Base-by-base conservation (phyloP, 2,113 vertebrate species). In the Oophaga pumilio region DNA sequence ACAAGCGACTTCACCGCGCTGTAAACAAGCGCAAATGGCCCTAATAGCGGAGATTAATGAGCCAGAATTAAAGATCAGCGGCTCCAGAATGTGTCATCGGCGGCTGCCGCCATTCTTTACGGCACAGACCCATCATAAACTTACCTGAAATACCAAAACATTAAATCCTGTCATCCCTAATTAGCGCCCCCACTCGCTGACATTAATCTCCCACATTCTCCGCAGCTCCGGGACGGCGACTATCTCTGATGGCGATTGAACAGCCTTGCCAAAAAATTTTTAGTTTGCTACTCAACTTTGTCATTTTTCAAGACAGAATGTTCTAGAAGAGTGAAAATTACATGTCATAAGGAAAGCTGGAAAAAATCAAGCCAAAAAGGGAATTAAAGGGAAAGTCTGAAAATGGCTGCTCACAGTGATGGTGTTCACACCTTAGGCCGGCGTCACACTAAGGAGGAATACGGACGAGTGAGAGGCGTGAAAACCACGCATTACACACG, bases 61-160 rank as follows among this genome's bases (percentile, higher is more conserved):
- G 56, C 6, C 11, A 14, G 43, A 83, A 83, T 88, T 62, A 83
- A 74, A 66, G 71, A 88, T 83, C 24, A 14, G 50, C 57, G 9
- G 49, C 76, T 83, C 56, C 66, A 53, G n/a, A 53, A 77, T 68
- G 80, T 82, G 24, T 88, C 87, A 76, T 33, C 18, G 57, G 69
- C 68, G 24, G 60, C 66, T n/a, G 28, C 17, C 71, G 62, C 33
- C 79, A 83, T 76, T 76, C 57, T 57, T 82, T 53, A 76, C 68
- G 24, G 49, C 81, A 57, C 43, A 56, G 71, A 71, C 56, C 28
- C 43, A 62, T 76, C 81, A 88, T 88, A 88, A 88, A 88, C 87
- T 76, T 82, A 62, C 60, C 83, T 84, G 71, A 88, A 84, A 88
- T 84, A 88, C 87, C 87, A 88, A 88, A 88, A 88, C 87, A 88